phyloP scores from a whole-genome alignment of 2,888 invertebrate species.

The Lamproptera curius region DNA sequence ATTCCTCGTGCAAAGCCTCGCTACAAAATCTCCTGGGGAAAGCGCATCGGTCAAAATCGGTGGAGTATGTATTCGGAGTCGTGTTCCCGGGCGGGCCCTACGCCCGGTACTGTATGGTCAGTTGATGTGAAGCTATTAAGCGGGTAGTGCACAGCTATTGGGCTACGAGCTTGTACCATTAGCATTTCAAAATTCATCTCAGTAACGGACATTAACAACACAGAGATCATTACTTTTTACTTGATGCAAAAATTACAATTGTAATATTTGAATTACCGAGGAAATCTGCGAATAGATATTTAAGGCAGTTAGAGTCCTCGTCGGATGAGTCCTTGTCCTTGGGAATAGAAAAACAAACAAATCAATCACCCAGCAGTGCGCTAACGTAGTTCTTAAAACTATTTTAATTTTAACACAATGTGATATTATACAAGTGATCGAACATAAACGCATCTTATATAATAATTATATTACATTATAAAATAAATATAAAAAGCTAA shows the following conservation, averaged over 20 bases:
- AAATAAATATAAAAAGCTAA: conserved; percentile 60
- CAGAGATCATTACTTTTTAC: conserved; percentile 59
- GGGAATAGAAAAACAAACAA: conserved; percentile 58
- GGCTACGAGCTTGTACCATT: conserved; percentile 41
- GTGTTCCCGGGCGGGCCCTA: conserved; percentile 24
- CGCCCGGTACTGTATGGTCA: conserved; percentile 24
- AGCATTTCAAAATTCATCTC: conserved; percentile 43
- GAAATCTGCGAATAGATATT: conserved; percentile 83
- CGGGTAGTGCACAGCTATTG: conserved; percentile 42
- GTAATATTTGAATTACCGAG: conserved; percentile 74
- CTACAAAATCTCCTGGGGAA: conserved; percentile 63
- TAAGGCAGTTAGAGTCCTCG: conserved; percentile 83
- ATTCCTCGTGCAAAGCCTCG: conserved; percentile 50
- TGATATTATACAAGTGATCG: conserved; percentile 39
- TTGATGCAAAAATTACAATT: conserved; percentile 40
- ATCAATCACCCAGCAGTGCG: conserved; percentile 39
- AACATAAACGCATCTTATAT: conserved; percentile 23
- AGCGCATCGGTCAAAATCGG: conserved; percentile 36
- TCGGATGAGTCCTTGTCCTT: conserved; percentile 71
- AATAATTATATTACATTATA: conserved; percentile 21
- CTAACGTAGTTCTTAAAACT: conserved; percentile 22
- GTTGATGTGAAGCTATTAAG: conserved; percentile 34
- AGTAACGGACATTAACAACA: conserved; percentile 60
- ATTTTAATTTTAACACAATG: conserved; percentile 28
- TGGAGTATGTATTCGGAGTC: conserved; percentile 19